Evolutionary conservation across 2,888 invertebrate genomes (phyloP), one percentile per base, ranked within the genome.

Genomic region (Morinoia aosen): DNA sequence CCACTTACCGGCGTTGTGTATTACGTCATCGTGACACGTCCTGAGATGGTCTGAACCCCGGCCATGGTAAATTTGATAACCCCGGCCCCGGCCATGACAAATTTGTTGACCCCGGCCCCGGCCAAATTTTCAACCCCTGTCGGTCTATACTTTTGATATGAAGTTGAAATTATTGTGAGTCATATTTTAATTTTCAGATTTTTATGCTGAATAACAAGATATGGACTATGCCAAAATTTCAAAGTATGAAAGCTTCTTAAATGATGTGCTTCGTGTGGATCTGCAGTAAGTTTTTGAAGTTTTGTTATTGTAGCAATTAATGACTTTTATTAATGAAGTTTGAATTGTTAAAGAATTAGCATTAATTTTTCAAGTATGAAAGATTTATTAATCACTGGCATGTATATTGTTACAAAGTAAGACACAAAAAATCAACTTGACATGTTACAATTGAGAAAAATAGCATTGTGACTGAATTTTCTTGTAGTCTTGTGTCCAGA

Each of bases 261-360:
- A 99, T 97, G 98, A 98, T 96, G 98, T 98, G 0, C 97, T 99
- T 0, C 98, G 98, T 97, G 98, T 98, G 97, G 98, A 99, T 97
- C 97, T 99, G 11, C 98, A 98, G 97, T 98, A 94, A 96, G 96
- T 95, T 64, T 33, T 90, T 61, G 25, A 33, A 25, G 16, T 3
- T 88, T 95, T 95, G 25, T 58, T 57, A n/a, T 11, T 16, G 88
- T 88, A 14, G 76, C 25, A 25, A 4, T 88, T 57, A 88, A 16
- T 64, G 94, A 14, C 57, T 16, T 19, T 76, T 91, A 5, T 40
- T 91, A 91, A 5, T 40, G 2, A 91, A 39, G n/a, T 33, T 4
- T n/a, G 39, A 39, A n/a, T 48, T 1, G 7, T 3, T 2, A 33
- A 7, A n/a, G 16, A 91, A 91, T 2, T 39, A n/a, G 39, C 5